phyloP scores from a whole-genome alignment of 2,888 invertebrate genomes.

The Aspidiotus destructor region DNA sequence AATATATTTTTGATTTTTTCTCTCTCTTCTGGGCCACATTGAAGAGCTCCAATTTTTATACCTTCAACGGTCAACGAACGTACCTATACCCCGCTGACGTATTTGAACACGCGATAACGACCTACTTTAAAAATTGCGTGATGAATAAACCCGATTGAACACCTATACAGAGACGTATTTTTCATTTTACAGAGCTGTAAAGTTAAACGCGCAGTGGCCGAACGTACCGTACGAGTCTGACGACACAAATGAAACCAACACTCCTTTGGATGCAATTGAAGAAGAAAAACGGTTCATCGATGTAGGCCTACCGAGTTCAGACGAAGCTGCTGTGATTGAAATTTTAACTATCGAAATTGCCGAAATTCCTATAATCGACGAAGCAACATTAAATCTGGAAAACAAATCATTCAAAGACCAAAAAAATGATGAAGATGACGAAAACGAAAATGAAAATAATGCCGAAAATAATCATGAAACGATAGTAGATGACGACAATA shows the following conservation, averaged over 20 bases:
- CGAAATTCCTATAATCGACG: slow-evolving; percentile 22
- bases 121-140: too few relatives aligned
- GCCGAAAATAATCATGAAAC: slow-evolving; percentile 15
- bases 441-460: slow-evolving; percentile 15
- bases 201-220: slow-evolving; percentile 24
- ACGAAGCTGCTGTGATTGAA: slow-evolving; percentile 19
- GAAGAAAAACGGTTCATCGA: slow-evolving; percentile 20
- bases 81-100: too few relatives aligned
- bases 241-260: slow-evolving; percentile 6
- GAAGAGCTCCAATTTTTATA: too few relatives aligned
- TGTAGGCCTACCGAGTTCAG: not conserved
- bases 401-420: too few relatives aligned
- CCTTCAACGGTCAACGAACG: too few relatives aligned
- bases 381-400: not conserved
- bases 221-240: not conserved
- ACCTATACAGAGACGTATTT: too few relatives aligned
- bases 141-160: too few relatives aligned
- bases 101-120: too few relatives aligned
- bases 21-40: too few relatives aligned
- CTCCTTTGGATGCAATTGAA: slow-evolving; percentile 20
- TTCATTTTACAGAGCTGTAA: slow-evolving; percentile 24
- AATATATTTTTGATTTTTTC: too few relatives aligned
- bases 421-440: not conserved
- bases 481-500: slow-evolving; percentile 4
- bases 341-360: slow-evolving; percentile 30